These are phyloP conservation scores for Danio kyathit DNA, from an alignment of 2,797 vertebrate genomes.

Conservation along the genomic window DNA sequence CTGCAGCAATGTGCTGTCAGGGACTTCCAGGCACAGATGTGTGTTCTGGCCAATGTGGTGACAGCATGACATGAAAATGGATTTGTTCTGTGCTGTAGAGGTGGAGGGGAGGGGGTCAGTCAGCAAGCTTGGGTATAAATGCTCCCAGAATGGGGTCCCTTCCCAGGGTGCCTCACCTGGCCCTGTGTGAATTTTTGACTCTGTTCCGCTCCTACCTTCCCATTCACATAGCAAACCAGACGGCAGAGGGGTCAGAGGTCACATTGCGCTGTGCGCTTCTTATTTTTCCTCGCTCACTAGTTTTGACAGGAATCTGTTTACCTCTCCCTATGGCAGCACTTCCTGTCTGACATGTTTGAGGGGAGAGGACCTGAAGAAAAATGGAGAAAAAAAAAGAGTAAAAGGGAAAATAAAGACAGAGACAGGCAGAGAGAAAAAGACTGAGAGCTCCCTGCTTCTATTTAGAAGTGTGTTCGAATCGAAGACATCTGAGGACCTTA, in stretches of 20 bases:
- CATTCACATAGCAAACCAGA: constrained; percentile 40
- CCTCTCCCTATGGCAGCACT: constrained; percentile 36
- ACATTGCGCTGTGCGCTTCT: background rate
- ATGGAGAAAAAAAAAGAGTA: background rate
- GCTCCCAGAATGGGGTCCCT: constrained; percentile 48
- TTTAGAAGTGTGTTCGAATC: constrained; percentile 46
- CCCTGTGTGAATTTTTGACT: background rate
- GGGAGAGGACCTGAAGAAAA: constrained; percentile 12
- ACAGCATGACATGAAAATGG: constrained; percentile 75
- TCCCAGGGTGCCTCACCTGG: constrained; percentile 28
- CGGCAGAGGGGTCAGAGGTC: constrained; percentile 36
- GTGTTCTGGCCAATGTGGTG: constrained; percentile 57
- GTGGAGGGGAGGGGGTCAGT: constrained; percentile 14
- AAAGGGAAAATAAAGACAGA: constrained; percentile 32
- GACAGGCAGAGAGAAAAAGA: constrained; percentile 42
- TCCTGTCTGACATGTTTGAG: constrained; percentile 34
- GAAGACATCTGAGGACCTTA: constrained; percentile 57
- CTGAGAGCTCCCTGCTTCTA: constrained; percentile 39
- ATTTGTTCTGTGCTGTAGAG: constrained; percentile 70
- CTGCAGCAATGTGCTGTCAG: constrained; percentile 45
- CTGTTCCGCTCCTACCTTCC: constrained; percentile 19
- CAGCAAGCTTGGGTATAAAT: constrained; percentile 28
- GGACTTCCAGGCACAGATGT: constrained; percentile 49
- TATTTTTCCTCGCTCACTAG: constrained; percentile 50
- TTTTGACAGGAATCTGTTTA: constrained; percentile 54